Conservation (phyloP, 2,888 invertebrate genomes). For the Acrocyrtus sp. region DNA sequence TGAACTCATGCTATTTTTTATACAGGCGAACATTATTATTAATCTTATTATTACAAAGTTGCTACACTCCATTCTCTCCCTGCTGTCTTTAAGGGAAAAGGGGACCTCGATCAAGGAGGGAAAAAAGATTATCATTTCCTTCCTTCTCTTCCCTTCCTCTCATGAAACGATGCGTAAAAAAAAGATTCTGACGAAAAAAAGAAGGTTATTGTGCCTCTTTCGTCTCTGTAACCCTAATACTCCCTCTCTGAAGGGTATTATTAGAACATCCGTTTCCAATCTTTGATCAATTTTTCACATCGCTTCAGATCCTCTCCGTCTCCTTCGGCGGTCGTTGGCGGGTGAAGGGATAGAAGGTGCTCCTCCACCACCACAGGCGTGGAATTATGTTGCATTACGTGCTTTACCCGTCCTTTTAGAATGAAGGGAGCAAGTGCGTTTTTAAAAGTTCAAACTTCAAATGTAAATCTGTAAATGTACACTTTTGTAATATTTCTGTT, state of each 20-base stretch:
- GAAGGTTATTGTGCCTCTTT: too few relatives aligned
- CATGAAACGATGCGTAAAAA: constrained; percentile 25
- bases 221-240: too few relatives aligned
- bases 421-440: background rate
- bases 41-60: constrained; percentile 22
- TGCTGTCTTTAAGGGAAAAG: too few relatives aligned
- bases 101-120: constrained; percentile 12
- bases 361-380: constrained; percentile 23
- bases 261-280: constrained; percentile 43
- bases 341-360: constrained; percentile 44
- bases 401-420: constrained; percentile 32
- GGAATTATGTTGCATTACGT: constrained; percentile 18
- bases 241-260: background rate
- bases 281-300: constrained; percentile 42
- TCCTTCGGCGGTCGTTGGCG: constrained; percentile 37
- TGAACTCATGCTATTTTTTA: background rate
- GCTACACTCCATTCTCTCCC: too few relatives aligned
- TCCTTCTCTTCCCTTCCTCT: constrained; percentile 40
- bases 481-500: too few relatives aligned
- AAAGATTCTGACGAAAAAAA: background rate
- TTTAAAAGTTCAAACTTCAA: background rate
- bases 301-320: too few relatives aligned
- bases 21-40: background rate
- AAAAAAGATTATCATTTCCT: constrained; percentile 6
- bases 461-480: too few relatives aligned